Evolutionary conservation across 2,797 vertebrate species (phyloP).

Genomic region (Chaenodraco wilsoni): DNA sequence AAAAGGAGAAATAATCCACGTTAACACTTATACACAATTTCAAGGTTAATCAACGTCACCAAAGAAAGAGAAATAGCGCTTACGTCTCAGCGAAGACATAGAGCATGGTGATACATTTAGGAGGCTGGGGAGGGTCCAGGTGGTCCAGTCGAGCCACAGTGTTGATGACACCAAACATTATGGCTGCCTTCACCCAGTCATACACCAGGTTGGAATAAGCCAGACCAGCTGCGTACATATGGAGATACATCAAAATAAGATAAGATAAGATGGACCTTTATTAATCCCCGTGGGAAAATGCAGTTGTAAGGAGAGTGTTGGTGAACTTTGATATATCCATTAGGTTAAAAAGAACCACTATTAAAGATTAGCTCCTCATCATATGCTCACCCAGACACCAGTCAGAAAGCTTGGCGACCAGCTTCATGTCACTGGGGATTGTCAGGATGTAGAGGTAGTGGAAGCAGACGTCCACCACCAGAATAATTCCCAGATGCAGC

Average conservation of each 20-base stretch:
- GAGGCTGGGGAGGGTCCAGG: slow-evolving; percentile 93
- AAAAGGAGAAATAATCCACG: slow-evolving; percentile 7
- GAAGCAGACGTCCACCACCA: slow-evolving; percentile 93
- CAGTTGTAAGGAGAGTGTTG: too few relatives aligned
- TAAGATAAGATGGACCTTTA: too few relatives aligned
- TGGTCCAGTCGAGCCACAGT: slow-evolving; percentile 93
- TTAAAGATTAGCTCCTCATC: neutral
- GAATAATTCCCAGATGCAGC: slow-evolving; percentile 84
- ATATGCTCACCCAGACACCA: slow-evolving; percentile 90
- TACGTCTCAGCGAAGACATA: slow-evolving; percentile 97
- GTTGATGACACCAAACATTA: slow-evolving; percentile 95
- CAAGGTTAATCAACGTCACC: accelerated
- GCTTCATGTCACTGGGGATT: slow-evolving; percentile 93
- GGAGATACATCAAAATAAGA: neutral
- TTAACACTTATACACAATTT: neutral
- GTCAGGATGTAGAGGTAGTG: slow-evolving; percentile 98
- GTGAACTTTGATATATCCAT: too few relatives aligned
- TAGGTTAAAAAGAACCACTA: neutral
- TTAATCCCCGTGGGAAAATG: too few relatives aligned
- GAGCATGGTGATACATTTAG: slow-evolving; percentile 97
- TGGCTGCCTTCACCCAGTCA: slow-evolving; percentile 95
- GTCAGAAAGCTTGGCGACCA: slow-evolving; percentile 89
- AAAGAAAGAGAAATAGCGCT: slow-evolving; percentile 61
- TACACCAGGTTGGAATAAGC: slow-evolving; percentile 97
- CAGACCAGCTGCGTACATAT: slow-evolving; percentile 85